Conservation (phyloP, 2,113 vertebrate species). For the Colinus virginianus region DNA sequence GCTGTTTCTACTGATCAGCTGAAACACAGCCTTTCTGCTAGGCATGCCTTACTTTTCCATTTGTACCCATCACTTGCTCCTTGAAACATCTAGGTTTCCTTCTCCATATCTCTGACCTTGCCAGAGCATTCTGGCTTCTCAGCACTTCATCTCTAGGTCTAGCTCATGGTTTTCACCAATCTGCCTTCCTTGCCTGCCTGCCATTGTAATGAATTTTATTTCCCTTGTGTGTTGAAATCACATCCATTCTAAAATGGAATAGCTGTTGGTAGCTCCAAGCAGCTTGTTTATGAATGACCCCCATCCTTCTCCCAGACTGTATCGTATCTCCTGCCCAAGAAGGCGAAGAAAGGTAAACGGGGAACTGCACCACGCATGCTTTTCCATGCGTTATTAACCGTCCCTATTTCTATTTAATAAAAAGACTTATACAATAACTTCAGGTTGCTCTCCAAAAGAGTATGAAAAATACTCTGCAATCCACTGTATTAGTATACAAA, state of each 20-base stretch:
- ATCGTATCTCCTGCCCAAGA: background rate
- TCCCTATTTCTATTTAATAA: slow-evolving; percentile 12
- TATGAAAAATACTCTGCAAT: slow-evolving; percentile 4
- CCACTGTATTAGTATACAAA: background rate
- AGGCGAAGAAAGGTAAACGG: background rate
- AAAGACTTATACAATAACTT: slow-evolving; percentile 12
- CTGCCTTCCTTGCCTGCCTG: background rate
- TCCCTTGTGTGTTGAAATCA: background rate
- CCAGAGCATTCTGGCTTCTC: background rate
- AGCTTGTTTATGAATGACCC: background rate
- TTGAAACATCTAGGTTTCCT: background rate
- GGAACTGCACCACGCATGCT: slow-evolving; percentile 1
- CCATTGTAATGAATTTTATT: background rate
- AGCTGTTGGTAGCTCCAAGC: background rate
- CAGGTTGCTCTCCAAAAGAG: slow-evolving; percentile 20
- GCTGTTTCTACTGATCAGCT: background rate
- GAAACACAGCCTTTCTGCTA: background rate
- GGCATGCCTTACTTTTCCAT: background rate
- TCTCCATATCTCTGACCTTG: background rate
- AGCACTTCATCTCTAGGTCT: background rate
- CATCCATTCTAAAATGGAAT: slow-evolving; percentile 7
- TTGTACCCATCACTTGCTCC: background rate
- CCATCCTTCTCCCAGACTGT: background rate
- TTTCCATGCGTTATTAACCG: slow-evolving; percentile 40
- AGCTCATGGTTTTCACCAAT: background rate